A percentile compares a stretch with the other conserved stretches of the same genome.
These are phyloP conservation scores for Globodera ellingtonae DNA, from an alignment of 1,140 invertebrate species.

Conservation along the genomic window DNA sequence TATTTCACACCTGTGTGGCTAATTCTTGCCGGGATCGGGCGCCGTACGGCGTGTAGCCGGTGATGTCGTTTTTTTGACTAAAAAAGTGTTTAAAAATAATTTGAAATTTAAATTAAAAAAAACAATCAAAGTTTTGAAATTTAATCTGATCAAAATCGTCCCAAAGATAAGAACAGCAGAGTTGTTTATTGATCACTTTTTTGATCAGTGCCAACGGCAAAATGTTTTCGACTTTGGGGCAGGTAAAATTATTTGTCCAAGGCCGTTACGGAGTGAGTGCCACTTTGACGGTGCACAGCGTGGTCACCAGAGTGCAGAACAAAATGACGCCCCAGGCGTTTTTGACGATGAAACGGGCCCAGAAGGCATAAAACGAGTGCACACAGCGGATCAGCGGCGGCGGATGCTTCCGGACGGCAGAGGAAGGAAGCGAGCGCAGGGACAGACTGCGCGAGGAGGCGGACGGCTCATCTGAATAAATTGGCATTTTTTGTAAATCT, in stretches of 20 bases:
- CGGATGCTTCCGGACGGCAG: not conserved
- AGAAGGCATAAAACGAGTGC: slow-evolving; percentile 25
- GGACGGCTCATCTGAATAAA: not conserved
- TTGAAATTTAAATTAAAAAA: no score
- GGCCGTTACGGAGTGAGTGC: slow-evolving; percentile 41
- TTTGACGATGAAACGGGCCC: slow-evolving; percentile 44
- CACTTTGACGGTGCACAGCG: slow-evolving; percentile 48
- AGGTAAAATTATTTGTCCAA: not conserved
- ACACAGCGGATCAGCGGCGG: slow-evolving; percentile 19
- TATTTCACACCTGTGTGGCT: slow-evolving; percentile 20
- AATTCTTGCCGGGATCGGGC: slow-evolving; percentile 44
- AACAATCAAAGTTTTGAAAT: no score
- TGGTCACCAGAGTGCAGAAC: slow-evolving; percentile 40
- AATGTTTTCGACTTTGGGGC: not conserved
- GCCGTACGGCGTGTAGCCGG: slow-evolving; percentile 51
- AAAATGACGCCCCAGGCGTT: slow-evolving; percentile 35
- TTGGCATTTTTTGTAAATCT: not conserved
- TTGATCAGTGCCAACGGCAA: not conserved
- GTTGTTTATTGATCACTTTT: no score
- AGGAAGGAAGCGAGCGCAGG: not conserved
- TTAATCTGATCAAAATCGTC: no score
- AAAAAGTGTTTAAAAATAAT: not conserved
- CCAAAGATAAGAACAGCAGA: no score
- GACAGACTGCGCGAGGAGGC: not conserved
- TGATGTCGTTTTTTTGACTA: slow-evolving; percentile 50